phyloP scores from a whole-genome alignment of 2,797 vertebrate species.

The Pangasius sanitwongsei region DNA sequence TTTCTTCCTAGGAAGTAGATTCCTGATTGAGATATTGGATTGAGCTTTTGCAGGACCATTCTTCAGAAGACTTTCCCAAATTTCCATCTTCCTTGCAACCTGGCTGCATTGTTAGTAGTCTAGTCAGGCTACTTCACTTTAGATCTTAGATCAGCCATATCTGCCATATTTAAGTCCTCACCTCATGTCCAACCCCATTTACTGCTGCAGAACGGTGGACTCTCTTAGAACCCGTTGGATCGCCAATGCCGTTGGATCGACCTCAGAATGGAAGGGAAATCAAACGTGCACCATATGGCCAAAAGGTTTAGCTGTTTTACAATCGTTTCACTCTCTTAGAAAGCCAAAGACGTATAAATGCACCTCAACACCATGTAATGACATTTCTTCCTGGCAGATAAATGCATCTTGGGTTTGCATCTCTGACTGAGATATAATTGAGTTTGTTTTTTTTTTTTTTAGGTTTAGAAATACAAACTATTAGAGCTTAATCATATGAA shows the following conservation, averaged over 20 bases:
- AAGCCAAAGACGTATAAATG: not conserved
- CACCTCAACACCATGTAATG: not conserved
- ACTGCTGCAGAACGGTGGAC: not conserved
- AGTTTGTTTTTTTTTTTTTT: not conserved
- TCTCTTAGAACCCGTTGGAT: not conserved
- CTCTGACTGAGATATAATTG: not conserved
- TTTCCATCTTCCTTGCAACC: no score
- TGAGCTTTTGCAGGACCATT: not conserved
- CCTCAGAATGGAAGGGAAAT: not conserved
- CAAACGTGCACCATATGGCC: not conserved
- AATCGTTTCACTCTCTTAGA: not conserved
- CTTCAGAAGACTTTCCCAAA: not conserved
- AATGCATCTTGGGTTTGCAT: not conserved
- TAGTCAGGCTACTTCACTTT: not conserved
- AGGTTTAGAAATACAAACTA: not conserved
- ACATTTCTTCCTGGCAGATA: not conserved
- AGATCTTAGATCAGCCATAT: constrained; percentile 5
- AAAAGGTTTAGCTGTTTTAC: not conserved
- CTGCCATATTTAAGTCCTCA: not conserved
- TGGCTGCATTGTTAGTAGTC: not conserved
- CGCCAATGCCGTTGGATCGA: not conserved
- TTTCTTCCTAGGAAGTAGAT: constrained; percentile 81
- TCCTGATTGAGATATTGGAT: not conserved
- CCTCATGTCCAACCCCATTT: not conserved
- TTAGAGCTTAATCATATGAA: not conserved